These are phyloP conservation scores for Rhadinocentrus ornatus DNA, from an alignment of 2,797 vertebrate species.

Conservation along the genomic window DNA sequence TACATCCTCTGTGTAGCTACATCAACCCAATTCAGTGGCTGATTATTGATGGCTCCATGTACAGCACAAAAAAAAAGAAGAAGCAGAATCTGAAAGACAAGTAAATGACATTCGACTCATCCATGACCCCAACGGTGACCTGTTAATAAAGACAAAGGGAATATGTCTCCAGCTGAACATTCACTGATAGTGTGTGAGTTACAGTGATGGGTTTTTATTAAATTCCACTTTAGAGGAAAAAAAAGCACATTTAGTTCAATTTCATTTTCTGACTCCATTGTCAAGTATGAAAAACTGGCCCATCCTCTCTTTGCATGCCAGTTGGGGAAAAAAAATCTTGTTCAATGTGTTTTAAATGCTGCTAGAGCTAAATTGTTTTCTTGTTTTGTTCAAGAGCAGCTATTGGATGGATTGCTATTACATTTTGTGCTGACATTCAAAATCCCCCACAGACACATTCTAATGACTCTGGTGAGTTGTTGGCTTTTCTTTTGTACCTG, in stretches of 20 bases:
- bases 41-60: conserved; percentile 29
- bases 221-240: conserved; percentile 61
- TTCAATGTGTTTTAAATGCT: neutral
- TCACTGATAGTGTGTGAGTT: conserved; percentile 51
- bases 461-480: neutral
- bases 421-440: neutral
- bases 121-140: conserved; percentile 52
- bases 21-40: conserved; percentile 20
- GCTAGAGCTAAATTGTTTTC: neutral
- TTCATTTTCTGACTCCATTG: conserved; percentile 54
- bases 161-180: conserved; percentile 58
- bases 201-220: conserved; percentile 71
- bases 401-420: neutral
- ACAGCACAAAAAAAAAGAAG: conserved; percentile 1
- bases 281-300: conserved; percentile 57
- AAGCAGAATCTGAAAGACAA: conserved; percentile 45
- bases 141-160: conserved; percentile 66
- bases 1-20: conserved; percentile 17
- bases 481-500: neutral
- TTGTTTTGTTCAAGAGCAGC: conserved; percentile 2
- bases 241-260: conserved; percentile 67
- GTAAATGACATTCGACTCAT: conserved; percentile 64
- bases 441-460: neutral
- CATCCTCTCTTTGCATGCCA: conserved; percentile 36
- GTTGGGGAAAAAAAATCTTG: conserved; percentile 7